Evolutionary conservation across 2,797 vertebrate genomes (phyloP).

Genomic region (Pipistrellus pipistrellus): DNA sequence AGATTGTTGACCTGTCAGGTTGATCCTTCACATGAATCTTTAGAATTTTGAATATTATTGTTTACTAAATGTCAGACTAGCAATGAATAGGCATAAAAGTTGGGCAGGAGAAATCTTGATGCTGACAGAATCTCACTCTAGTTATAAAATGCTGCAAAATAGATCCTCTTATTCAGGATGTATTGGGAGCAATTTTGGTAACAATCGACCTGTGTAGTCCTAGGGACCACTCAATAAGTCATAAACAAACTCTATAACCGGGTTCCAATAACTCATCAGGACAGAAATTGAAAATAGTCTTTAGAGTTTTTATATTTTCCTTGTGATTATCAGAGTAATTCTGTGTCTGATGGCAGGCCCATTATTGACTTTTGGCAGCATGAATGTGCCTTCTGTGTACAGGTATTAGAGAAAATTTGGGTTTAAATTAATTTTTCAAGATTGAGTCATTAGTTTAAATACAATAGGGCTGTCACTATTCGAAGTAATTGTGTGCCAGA

Average conservation of each 20-base stretch:
- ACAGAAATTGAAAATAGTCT: conserved; percentile 34
- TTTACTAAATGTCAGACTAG: not conserved
- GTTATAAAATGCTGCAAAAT: not conserved
- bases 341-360: not conserved
- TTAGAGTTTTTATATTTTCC: conserved; percentile 43
- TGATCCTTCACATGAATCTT: not conserved
- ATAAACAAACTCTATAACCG: not conserved
- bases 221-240: not conserved
- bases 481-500: conserved; percentile 35
- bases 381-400: not conserved
- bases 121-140: not conserved
- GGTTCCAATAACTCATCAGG: conserved; percentile 13
- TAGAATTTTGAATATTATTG: not conserved
- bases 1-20: not conserved
- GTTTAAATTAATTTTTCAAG: conserved; percentile 58
- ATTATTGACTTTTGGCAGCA: conserved; percentile 51
- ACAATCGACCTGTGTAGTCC: not conserved
- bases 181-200: not conserved
- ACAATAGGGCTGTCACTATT: conserved; percentile 45
- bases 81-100: not conserved
- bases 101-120: not conserved
- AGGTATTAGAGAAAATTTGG: conserved; percentile 51
- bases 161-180: not conserved
- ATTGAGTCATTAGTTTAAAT: conserved; percentile 70
- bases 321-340: conserved; percentile 49